Evolutionary conservation across 2,113 vertebrate genomes (phyloP).

Genomic region (Gorsachius goisagi): DNA sequence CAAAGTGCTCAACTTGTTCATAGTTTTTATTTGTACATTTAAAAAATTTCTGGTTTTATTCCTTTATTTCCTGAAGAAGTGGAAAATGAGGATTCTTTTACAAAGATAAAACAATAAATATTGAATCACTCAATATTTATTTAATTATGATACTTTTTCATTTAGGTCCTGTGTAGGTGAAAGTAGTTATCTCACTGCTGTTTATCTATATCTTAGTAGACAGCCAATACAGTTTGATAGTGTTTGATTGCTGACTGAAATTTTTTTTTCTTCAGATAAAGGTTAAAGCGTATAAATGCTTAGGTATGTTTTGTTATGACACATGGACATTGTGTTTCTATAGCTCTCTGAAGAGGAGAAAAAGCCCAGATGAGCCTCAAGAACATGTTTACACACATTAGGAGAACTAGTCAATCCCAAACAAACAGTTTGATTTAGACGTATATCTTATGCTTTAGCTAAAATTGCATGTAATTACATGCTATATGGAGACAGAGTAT

Average conservation of each 20-base stretch:
- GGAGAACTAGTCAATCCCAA: neutral
- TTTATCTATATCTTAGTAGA: neutral
- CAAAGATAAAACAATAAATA: neutral
- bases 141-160: neutral
- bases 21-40: neutral
- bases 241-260: neutral
- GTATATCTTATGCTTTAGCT: neutral
- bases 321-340: neutral
- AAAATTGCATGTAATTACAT: neutral
- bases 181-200: neutral
- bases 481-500: neutral
- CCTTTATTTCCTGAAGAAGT: neutral
- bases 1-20: neutral
- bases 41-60: neutral
- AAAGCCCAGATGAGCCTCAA: no score
- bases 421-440: neutral
- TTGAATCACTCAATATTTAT: neutral
- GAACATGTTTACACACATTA: rapidly evolving
- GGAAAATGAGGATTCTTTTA: neutral
- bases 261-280: neutral
- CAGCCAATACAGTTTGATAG: neutral
- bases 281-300: neutral
- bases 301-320: neutral
- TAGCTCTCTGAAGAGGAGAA: neutral
- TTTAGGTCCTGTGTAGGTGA: neutral